Base-by-base conservation (phyloP, 1,140 invertebrate species). In the Atopsyche davidsoni region DNA sequence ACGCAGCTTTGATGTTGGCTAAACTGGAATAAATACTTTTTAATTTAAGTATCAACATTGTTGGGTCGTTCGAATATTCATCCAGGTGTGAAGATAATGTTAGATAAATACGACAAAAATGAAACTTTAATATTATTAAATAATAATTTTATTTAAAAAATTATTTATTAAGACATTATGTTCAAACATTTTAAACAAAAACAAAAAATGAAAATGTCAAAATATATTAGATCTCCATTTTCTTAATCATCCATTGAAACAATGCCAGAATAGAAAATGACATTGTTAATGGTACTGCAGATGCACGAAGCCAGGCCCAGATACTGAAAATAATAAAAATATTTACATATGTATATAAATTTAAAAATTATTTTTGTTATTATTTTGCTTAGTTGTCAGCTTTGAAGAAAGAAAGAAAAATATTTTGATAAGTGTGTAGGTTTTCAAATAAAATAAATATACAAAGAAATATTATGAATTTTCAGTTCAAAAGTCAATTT, bases 211-310 rank as follows among this genome's bases (percentile, higher is more conserved):
- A n/a, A n/a, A n/a, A n/a, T n/a, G n/a, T 14, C 14, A 36, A 36
- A 7, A 9, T 9, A 9, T 36, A 6, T 48, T 62, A 62, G 48
- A 64, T 66, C 39, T 84, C 76, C 53, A 88, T 68, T 61, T 86
- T 82, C 46, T 68, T 78, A 61, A 87, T 83, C 64, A 87, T 80
- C 72, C 82, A 87, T 41, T 88, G 86, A 57, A 90, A 88, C 55
- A 87, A 79, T 17, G 72, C 76, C 19, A 89, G 65, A 39, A 89
- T 79, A 0, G 78, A 69, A 57, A 89, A 84, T 1, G 85, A 89
- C 64, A 87, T 85, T 21, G 76, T 75, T 6, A 89, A 66, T 6
- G 87, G 87, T 41, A 88, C 70, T 3, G 77, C 78, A 4, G 85
- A 81, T 4, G 83, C 86, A 62, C 78, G 81, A 16, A 87, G 75